A percentile compares a stretch with the other conserved stretches of the same genome.
Evolutionary conservation across 2,888 invertebrate species (phyloP).

Genomic region (Euspilapteryx auroguttella): DNA sequence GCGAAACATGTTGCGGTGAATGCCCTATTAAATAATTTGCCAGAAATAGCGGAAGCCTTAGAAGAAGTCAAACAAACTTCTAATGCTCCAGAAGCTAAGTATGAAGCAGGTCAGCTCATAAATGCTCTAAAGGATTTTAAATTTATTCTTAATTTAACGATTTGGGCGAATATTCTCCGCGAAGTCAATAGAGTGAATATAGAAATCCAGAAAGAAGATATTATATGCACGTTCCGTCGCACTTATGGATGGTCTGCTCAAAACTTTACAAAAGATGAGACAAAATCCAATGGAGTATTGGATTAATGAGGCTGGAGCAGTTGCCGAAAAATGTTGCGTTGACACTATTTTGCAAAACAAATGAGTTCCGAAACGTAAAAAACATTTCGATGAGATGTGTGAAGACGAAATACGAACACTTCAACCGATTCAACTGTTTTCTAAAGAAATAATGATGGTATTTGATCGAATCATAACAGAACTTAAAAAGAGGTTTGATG

Average conservation of each 20-base stretch:
- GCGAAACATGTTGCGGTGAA: conserved; percentile 10
- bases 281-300: conserved; percentile 8
- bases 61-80: conserved; percentile 3
- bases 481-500: conserved; percentile 9
- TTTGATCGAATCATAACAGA: conserved; percentile 10
- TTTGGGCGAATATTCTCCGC: conserved; percentile 5
- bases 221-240: conserved; percentile 3
- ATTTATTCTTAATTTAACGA: conserved; percentile 4
- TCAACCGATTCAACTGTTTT: conserved; percentile 8
- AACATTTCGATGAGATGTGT: conserved; percentile 10
- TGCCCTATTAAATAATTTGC: conserved; percentile 11
- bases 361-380: conserved; percentile 5
- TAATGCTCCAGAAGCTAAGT: conserved; percentile 5
- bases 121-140: conserved; percentile 1
- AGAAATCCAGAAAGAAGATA: conserved; percentile 4
- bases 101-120: conserved; percentile 1
- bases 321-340: conserved; percentile 8
- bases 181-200: conserved; percentile 3
- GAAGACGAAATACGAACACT: conserved; percentile 10
- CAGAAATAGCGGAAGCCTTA: conserved; percentile 8
- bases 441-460: conserved; percentile 7
- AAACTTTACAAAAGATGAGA: conserved; percentile 3
- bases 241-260: conserved; percentile 4
- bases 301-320: conserved; percentile 10
- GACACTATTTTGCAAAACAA: conserved; percentile 9